Percentiles rank a stretch among this genome's conserved stretches.
These are phyloP conservation scores for Pygocentrus nattereri DNA, from an alignment of 2,797 vertebrate species.

Conservation along the genomic window DNA sequence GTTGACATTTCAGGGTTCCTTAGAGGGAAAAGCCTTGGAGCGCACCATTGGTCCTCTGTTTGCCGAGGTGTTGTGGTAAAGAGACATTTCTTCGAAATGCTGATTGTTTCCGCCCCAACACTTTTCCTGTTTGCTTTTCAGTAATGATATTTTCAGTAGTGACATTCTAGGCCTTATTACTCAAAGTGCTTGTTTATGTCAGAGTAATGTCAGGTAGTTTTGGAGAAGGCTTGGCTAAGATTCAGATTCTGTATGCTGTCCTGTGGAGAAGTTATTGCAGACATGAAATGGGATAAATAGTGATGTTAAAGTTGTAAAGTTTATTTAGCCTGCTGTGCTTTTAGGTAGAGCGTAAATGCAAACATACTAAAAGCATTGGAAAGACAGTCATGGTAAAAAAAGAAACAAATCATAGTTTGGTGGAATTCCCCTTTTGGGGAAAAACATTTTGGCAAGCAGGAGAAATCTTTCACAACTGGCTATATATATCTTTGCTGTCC, in stretches of 20 bases:
- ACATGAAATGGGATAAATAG: too few species aligned
- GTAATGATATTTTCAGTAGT: constrained; percentile 45
- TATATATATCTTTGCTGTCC: too few species aligned
- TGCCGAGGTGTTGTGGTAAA: constrained; percentile 41
- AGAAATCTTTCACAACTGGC: constrained; percentile 6
- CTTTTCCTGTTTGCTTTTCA: constrained; percentile 45
- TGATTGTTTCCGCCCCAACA: constrained; percentile 61
- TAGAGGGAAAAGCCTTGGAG: constrained; percentile 58
- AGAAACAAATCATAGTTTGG: neutral
- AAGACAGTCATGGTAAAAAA: neutral
- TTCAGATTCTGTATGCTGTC: neutral
- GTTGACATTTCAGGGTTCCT: constrained; percentile 72
- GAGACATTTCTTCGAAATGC: constrained; percentile 56
- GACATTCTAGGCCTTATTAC: constrained; percentile 24
- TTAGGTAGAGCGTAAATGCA: neutral
- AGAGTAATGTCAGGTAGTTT: neutral
- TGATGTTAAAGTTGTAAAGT: too few species aligned
- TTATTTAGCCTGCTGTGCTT: too few species aligned
- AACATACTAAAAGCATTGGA: neutral
- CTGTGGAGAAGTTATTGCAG: neutral
- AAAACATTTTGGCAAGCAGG: constrained; percentile 6
- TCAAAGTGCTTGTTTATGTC: constrained; percentile 31
- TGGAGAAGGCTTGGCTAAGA: neutral
- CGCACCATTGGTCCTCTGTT: constrained; percentile 57
- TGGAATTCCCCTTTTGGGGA: neutral